These are phyloP conservation scores for Vespertilio murinus DNA, from an alignment of 2,797 vertebrate genomes.

Conservation along the genomic window DNA sequence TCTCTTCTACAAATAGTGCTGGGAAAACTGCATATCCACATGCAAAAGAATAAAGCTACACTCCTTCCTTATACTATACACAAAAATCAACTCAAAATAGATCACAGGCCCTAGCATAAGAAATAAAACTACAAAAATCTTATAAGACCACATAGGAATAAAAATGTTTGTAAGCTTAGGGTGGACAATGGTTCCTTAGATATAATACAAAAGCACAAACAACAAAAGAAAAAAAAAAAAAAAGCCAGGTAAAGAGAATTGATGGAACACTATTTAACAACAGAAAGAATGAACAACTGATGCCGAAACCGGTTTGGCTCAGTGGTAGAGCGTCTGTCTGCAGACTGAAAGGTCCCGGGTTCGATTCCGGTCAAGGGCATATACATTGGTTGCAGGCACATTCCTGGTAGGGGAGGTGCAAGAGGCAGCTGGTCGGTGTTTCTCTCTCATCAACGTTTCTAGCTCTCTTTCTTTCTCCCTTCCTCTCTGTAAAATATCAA, in stretches of 20 bases:
- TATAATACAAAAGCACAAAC: slow-evolving; percentile 6
- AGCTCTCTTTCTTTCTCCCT: no score
- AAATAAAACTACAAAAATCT: background rate
- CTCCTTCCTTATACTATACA: background rate
- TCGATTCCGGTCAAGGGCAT: no score
- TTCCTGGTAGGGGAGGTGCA: no score
- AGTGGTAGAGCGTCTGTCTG: no score
- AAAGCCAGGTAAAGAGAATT: background rate
- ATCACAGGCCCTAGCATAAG: background rate
- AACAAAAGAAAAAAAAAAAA: background rate
- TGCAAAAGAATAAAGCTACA: slow-evolving; percentile 28
- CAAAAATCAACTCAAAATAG: slow-evolving; percentile 37
- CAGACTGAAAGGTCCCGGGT: no score
- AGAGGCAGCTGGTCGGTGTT: no score
- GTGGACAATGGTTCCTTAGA: slow-evolving; percentile 18
- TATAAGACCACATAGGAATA: background rate
- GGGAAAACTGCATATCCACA: background rate
- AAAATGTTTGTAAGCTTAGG: background rate
- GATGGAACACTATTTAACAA: background rate
- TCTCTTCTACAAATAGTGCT: slow-evolving; percentile 48
- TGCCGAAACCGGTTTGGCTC: no score
- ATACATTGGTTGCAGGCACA: no score
- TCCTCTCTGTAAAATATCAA: no score
- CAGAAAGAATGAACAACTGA: background rate
- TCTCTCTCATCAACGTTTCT: no score